Evolutionary conservation across 2,797 vertebrate genomes (phyloP).

Genomic region (Danio choprae): DNA sequence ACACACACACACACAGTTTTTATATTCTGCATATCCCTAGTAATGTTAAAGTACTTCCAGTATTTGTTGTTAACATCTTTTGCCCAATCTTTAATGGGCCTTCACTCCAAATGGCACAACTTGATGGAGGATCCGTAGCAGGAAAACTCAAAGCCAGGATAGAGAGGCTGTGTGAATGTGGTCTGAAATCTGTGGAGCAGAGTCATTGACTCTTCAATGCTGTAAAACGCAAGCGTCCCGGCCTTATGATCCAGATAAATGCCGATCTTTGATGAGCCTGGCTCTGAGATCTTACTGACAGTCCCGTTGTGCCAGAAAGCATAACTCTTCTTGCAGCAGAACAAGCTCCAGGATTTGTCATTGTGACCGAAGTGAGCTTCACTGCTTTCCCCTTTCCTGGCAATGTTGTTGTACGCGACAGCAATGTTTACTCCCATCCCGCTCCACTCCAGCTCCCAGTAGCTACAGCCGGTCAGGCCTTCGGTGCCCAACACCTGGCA

Average conservation of each 20-base stretch:
- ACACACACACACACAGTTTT: no score
- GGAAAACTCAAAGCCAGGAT: conserved; percentile 53
- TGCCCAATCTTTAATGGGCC: background rate
- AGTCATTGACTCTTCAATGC: conserved; percentile 49
- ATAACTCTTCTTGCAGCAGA: conserved; percentile 53
- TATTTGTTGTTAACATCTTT: background rate
- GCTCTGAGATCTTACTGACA: conserved; percentile 42
- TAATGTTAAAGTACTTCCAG: background rate
- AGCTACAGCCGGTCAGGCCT: conserved; percentile 48
- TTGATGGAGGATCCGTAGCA: conserved; percentile 52
- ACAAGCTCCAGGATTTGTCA: conserved; percentile 60
- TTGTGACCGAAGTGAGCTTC: conserved; percentile 62
- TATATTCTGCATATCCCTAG: background rate
- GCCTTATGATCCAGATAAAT: conserved; percentile 53
- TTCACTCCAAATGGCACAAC: conserved; percentile 47
- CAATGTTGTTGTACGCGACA: conserved; percentile 50
- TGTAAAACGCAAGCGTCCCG: conserved; percentile 53
- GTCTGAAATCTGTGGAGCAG: conserved; percentile 54
- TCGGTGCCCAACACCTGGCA: conserved; percentile 59
- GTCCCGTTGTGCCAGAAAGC: conserved; percentile 41
- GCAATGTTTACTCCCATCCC: conserved; percentile 51
- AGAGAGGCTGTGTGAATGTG: conserved; percentile 52
- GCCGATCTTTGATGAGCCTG: conserved; percentile 27
- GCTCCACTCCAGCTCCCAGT: conserved; percentile 56
- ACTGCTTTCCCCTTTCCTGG: conserved; percentile 57